Percentiles rank a stretch among this genome's conserved stretches.
These are phyloP conservation scores for Microctenopoma lineatum DNA, from an alignment of 2,797 vertebrate genomes.

Conservation along the genomic window DNA sequence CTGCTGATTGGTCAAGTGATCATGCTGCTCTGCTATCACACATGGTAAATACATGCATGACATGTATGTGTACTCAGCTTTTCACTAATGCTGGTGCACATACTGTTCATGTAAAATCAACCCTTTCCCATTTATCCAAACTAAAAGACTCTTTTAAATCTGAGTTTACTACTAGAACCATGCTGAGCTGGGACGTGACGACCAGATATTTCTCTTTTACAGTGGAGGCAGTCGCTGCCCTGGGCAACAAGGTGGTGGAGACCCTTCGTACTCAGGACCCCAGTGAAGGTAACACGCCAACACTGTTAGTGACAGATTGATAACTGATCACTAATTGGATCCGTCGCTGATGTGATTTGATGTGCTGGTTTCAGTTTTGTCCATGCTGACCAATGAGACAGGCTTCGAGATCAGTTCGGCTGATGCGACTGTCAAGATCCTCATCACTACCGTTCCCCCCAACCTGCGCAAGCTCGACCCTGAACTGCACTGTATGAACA, in stretches of 20 bases:
- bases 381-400: constrained; percentile 97
- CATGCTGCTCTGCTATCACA: too few species aligned
- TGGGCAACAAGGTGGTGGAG: constrained; percentile 96
- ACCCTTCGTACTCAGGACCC: constrained; percentile 93
- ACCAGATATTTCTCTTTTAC: not conserved
- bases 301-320: not conserved
- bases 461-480: constrained; percentile 97
- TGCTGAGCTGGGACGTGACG: too few species aligned
- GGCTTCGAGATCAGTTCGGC: constrained; percentile 97
- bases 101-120: too few species aligned
- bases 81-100: too few species aligned
- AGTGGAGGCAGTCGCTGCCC: constrained; percentile 97
- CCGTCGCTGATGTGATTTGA: not conserved
- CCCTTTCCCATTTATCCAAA: too few species aligned
- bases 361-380: constrained; percentile 84
- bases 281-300: constrained; percentile 85
- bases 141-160: too few species aligned
- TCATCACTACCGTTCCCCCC: constrained; percentile 96
- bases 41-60: too few species aligned
- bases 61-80: too few species aligned
- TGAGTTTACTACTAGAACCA: too few species aligned
- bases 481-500: constrained; percentile 89
- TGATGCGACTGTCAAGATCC: constrained; percentile 95
- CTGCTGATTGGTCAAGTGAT: too few species aligned
- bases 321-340: not conserved